These are phyloP conservation scores for Noctua comes DNA, from an alignment of 2,888 invertebrate genomes.

Conservation along the genomic window DNA sequence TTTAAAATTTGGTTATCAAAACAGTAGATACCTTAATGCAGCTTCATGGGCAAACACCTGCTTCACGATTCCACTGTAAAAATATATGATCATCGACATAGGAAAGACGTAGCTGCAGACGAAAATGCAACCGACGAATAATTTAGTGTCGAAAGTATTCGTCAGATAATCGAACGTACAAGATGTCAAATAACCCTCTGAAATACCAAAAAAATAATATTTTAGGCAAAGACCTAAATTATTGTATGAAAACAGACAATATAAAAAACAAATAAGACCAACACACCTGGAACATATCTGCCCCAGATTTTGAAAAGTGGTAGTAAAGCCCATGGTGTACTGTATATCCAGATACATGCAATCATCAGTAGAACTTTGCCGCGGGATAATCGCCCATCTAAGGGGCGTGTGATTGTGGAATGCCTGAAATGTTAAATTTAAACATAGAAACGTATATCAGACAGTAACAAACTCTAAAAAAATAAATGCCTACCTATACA, in stretches of 20 bases:
- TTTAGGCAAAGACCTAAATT: not conserved
- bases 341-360: conserved; percentile 93
- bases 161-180: conserved; percentile 96
- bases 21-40: conserved; percentile 90
- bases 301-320: conserved; percentile 96
- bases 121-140: conserved; percentile 94
- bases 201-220: conserved; percentile 56
- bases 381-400: conserved; percentile 94
- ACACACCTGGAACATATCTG: conserved; percentile 94
- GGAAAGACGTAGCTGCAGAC: conserved; percentile 94
- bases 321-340: conserved; percentile 95
- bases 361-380: conserved; percentile 95
- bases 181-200: conserved; percentile 97
- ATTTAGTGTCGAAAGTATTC: conserved; percentile 94
- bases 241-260: not conserved
- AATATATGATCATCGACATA: conserved; percentile 94
- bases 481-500: not conserved
- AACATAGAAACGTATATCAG: not conserved
- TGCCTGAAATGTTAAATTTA: conserved; percentile 78
- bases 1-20: not conserved
- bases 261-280: not conserved
- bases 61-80: conserved; percentile 96
- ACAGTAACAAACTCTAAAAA: not conserved
- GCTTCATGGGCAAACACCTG: conserved; percentile 97
- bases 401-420: conserved; percentile 94